Evolutionary conservation across 2,113 vertebrate species (phyloP).

Genomic region (Microtus montanus): DNA sequence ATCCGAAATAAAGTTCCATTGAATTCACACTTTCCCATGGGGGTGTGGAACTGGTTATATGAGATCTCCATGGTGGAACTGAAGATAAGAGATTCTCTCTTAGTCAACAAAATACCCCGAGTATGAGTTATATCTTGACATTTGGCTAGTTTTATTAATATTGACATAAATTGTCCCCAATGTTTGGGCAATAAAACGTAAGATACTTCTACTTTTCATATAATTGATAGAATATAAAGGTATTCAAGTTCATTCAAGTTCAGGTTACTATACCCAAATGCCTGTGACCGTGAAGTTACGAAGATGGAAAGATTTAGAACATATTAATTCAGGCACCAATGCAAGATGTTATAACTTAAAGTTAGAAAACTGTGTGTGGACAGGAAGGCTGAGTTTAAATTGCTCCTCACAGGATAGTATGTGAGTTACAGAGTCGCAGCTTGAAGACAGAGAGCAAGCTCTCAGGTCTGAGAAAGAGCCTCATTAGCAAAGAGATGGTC

Average conservation of each 20-base stretch:
- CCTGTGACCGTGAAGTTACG: neutral
- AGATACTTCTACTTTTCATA: neutral
- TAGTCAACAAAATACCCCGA: neutral
- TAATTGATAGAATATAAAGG: neutral
- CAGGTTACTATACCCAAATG: neutral
- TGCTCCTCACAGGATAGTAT: neutral
- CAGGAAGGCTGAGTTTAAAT: neutral
- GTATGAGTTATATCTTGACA: neutral
- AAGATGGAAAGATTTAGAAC: neutral
- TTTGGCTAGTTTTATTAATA: neutral
- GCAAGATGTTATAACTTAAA: neutral
- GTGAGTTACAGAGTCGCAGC: neutral
- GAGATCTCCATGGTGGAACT: neutral
- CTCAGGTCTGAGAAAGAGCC: neutral
- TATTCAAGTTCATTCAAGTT: neutral
- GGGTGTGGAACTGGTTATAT: neutral
- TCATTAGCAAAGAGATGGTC: neutral
- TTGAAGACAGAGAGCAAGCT: neutral
- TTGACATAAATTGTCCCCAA: neutral
- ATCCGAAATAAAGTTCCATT: neutral
- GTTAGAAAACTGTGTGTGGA: neutral
- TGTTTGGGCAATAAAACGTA: neutral
- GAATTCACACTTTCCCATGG: neutral
- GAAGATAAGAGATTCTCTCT: neutral
- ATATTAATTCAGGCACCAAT: neutral